Evolutionary conservation across 2,888 invertebrate genomes (phyloP), one percentile per base, ranked within the genome.

Genomic region (Lepidocyrtinus sp.): DNA sequence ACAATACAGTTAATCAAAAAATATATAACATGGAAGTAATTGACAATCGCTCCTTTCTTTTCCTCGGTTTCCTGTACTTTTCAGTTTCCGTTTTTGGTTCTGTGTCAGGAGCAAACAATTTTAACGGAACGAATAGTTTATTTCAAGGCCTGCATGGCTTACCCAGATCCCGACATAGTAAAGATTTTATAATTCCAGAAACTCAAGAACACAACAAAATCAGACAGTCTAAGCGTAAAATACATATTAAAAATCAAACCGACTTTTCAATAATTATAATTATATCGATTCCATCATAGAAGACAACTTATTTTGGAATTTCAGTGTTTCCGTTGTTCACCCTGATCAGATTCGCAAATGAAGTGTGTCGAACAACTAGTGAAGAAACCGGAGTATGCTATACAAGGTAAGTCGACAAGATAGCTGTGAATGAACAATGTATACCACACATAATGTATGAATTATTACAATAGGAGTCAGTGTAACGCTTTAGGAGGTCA

Each of bases 311-410:
- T 50, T 63, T n/a, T 63, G 70, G 55, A 46, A 73, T 67, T 74
- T 9, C 75, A 86, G 85, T 85, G 62, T 86, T 85, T 80, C 86
- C 85, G 9, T 64, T 85, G 1, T 85, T 86, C 68, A 85, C 86
- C 15, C 81, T 87, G 21, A 83, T 94, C 3, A 91, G 93, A 87
- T 94, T 94, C 87, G 90, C 92, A 67, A 93, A 94, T 87, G 91
- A 90, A 0, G 88, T 90, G 22, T 86, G 86, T 71, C 62, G 81
- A 7, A 84, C 85, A 1, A 80, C 82, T 2, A 70, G 55, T 55
- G 82, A 85, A 69, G 86, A 86, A 62, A 72, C 73, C 9, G 86
- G 86, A 64, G 70, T 86, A 25, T 86, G 86, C 25, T 83, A 82
- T 68, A 85, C 86, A 45, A 83, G 82, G 86, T 86, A 68, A 74